Evolutionary conservation across 1,140 invertebrate species (phyloP).

Genomic region (Pissodes strobi): DNA sequence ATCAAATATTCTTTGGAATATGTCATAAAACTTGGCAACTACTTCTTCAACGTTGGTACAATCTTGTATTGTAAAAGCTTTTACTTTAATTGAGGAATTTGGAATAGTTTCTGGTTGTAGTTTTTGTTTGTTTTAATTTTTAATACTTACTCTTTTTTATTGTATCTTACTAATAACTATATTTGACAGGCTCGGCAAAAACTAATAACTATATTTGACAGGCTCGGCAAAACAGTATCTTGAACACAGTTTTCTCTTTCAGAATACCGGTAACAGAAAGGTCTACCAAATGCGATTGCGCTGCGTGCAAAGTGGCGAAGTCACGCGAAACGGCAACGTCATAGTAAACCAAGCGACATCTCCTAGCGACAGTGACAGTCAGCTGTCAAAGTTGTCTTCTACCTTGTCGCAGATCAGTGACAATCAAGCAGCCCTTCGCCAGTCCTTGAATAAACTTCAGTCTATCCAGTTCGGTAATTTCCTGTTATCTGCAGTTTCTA

Average conservation of each 20-base stretch:
- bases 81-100: too few relatives aligned
- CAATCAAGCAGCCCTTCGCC: neutral
- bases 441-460: slow-evolving; percentile 2
- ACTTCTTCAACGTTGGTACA: too few relatives aligned
- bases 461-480: slow-evolving; percentile 10
- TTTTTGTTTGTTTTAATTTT: neutral
- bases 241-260: too few relatives aligned
- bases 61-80: too few relatives aligned
- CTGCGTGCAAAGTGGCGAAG: slow-evolving; percentile 53
- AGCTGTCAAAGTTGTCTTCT: slow-evolving; percentile 9
- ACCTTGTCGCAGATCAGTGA: slow-evolving; percentile 12
- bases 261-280: slow-evolving; percentile 49
- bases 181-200: too few relatives aligned
- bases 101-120: too few relatives aligned
- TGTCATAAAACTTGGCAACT: too few relatives aligned
- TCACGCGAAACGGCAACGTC: slow-evolving; percentile 44
- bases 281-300: slow-evolving; percentile 59
- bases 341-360: neutral
- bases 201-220: too few relatives aligned
- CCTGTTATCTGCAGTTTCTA: neutral
- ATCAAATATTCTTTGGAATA: too few relatives aligned
- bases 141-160: neutral
- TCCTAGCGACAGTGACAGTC: neutral
- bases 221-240: too few relatives aligned
- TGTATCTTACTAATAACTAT: too few relatives aligned